Evolutionary conservation across 2,888 invertebrate genomes (phyloP), one percentile per base, ranked within the genome.

Genomic region (Lycophotia porphyrea): DNA sequence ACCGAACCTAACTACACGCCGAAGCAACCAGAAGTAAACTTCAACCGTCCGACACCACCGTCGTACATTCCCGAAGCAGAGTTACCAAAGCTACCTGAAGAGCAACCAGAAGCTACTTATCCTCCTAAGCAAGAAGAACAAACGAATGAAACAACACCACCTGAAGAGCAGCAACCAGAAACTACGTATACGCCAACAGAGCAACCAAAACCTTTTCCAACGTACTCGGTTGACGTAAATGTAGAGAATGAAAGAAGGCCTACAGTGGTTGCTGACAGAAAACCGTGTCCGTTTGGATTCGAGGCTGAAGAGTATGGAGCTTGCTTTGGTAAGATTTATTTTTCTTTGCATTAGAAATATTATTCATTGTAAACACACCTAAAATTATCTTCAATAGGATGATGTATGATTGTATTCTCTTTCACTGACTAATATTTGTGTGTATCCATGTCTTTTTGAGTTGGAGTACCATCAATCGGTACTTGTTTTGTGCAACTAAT

Each of bases 241-340:
- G 88, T 90, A n/a, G 91, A 87, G 0, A 84, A 88, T 55, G 89
- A 88, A 27, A 92, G 85, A 1, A 49, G 39, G 21, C 91, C 93
- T 21, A 92, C 90, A 1, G 89, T 90, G 2, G 84, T 92, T 5
- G 78, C 80, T 49, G 94, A 90, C 21, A 93, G 88, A 68, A 88
- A 87, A 70, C 93, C 93, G 0, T 97, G 97, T 88, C 94, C 95
- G 21, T 70, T 85, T 78, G 97, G 97, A 0, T 97, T 97, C 82
- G 95, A 97, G 78, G 89, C 95, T 64, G 97, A 97, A 86, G 92
- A 93, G 34, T 93, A 94, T 81, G 97, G 97, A 9, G 97, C 97
- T 66, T 97, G 97, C 90, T 94, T 96, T 81, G 97, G 97, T 97
- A 92, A 93, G 93, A 87, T 39, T 31, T 4, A 1, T 39, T 39